phyloP scores from a whole-genome alignment of 1,140 invertebrate genomes.

The Cephus cinctus region DNA sequence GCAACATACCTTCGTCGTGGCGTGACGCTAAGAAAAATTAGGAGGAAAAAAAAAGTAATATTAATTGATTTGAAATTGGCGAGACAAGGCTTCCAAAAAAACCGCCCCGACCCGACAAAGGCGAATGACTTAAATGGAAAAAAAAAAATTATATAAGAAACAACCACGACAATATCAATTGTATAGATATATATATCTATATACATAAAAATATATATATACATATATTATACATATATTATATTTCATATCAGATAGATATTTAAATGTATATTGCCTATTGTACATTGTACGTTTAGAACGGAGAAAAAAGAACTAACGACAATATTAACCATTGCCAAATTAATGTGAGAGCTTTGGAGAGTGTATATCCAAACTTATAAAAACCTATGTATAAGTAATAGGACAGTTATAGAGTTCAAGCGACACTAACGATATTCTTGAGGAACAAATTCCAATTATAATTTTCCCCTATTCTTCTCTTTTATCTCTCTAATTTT shows the following conservation, averaged over 20 bases:
- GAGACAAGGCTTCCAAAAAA: no score
- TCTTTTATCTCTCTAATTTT: no score
- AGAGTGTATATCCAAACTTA: no score
- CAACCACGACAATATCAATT: conserved; percentile 42
- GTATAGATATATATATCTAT: conserved; percentile 33
- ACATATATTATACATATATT: conserved; percentile 13
- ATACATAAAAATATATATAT: conserved; percentile 8
- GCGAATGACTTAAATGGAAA: neutral
- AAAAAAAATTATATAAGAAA: neutral
- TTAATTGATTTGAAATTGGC: no score
- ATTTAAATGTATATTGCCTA: conserved; percentile 33
- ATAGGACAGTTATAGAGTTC: no score
- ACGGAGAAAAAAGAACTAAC: conserved; percentile 33
- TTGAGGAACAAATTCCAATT: no score
- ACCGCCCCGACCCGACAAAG: neutral
- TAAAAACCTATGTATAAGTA: no score
- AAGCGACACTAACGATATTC: no score
- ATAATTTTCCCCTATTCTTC: no score
- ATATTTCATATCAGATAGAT: conserved; percentile 29
- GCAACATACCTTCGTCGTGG: neutral
- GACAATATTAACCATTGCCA: conserved; percentile 48
- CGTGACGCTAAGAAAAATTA: neutral
- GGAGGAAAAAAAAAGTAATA: neutral
- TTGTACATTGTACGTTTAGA: conserved; percentile 28
- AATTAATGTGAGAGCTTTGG: no score